Evolutionary conservation across 1,140 invertebrate genomes (phyloP).

Genomic region (Meloidogyne hapla): DNA sequence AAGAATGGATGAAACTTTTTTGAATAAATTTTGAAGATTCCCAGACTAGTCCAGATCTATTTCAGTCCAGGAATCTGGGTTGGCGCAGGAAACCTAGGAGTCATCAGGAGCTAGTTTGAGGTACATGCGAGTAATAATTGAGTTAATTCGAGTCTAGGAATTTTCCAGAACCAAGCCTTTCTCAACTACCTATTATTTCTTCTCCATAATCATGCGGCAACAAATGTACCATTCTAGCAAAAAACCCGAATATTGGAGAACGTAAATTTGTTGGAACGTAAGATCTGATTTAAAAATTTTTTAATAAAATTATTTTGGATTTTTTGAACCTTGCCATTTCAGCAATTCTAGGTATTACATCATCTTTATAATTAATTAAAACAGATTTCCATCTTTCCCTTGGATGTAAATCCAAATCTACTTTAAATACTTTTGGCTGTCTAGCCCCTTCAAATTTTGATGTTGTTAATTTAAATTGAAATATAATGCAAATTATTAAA

Average conservation of each 20-base stretch:
- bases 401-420: constrained; percentile 9
- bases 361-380: neutral
- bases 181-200: constrained; percentile 4
- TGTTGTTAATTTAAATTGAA: too few relatives aligned
- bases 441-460: neutral
- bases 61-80: too few relatives aligned
- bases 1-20: neutral
- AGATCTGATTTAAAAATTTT: neutral
- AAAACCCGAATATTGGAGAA: constrained; percentile 3
- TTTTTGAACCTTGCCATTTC: constrained; percentile 7
- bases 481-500: too few relatives aligned
- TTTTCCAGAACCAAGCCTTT: too few relatives aligned
- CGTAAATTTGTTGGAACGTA: constrained; percentile 13
- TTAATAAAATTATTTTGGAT: neutral
- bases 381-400: constrained; percentile 5
- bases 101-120: too few relatives aligned
- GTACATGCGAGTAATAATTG: too few relatives aligned
- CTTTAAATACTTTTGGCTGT: constrained; percentile 16
- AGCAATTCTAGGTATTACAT: constrained; percentile 1
- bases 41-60: too few relatives aligned
- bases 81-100: too few relatives aligned
- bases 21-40: too few relatives aligned
- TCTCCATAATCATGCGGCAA: constrained; percentile 16
- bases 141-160: too few relatives aligned
- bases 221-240: constrained; percentile 14